Base-by-base conservation (phyloP, 2,113 vertebrate genomes). In the Menidia beryllina region DNA sequence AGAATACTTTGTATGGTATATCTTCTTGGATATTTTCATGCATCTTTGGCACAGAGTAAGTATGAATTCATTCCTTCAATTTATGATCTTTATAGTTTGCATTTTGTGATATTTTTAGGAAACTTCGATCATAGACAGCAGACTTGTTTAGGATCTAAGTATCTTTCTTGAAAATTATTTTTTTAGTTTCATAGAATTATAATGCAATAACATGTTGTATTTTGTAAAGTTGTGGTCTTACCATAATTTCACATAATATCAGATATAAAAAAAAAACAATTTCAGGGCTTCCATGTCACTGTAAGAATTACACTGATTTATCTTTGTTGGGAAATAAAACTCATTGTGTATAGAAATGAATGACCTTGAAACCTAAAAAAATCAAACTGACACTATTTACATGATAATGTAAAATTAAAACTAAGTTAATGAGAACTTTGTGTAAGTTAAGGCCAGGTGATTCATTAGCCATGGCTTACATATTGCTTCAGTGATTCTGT, bases 11-110 rank as follows among this genome's bases (percentile, higher is more conserved):
- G 4, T 48, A 72, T 73, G 51, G 69, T 83, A 43, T 54, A 77
- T 13, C 72, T 86, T 19, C 20, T 83, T 27, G 82, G 65, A 65
- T 84, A 21, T 77, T 58, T 86, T 57, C 13, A 38, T 41, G 8
- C n/a, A 49, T 52, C 68, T 1, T 41, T 21, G 5, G 47, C 9
- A 1, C 83, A 89, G 25, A 7, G 90, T 91, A 75, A 77, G 8
- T 50, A 30, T n/a, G n/a, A n/a, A n/a, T 4, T 19, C 2, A 27
- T 21, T 53, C 15, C 15, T 19, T 25, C 4, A 19, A 43, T 50
- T 27, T 8, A 24, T 43, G 13, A 1, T 14, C 34, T 50, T 72
- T 2, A 36, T 15, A 43, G 3, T 26, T 39, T 64, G 4, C 19
- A 27, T 39, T 38, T 60, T 24, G 21, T 45, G 3, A 36, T 9